phyloP scores from a whole-genome alignment of 2,113 vertebrate genomes.

The Arvicanthis niloticus region DNA sequence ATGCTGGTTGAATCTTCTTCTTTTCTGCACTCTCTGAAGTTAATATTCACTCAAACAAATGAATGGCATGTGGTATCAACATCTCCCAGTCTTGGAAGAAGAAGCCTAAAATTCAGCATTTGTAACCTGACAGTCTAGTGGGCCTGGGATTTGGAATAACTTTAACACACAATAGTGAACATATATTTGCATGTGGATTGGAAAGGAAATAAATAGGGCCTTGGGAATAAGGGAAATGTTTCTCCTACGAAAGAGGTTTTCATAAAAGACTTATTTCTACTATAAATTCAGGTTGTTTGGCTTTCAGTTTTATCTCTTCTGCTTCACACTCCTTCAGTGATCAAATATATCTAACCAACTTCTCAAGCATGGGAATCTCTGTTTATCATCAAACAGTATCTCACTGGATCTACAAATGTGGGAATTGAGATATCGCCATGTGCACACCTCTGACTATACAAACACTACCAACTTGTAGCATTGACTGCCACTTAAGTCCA shows the following conservation, averaged over 20 bases:
- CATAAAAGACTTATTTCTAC: not conserved
- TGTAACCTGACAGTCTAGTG: not conserved
- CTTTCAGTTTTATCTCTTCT: conserved; percentile 50
- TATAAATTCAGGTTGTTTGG: conserved; percentile 4
- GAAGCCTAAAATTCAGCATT: conserved; percentile 23
- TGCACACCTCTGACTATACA: conserved; percentile 48
- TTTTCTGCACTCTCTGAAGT: conserved; percentile 36
- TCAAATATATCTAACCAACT: not conserved
- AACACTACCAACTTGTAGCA: conserved; percentile 40
- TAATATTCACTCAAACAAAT: conserved; percentile 40
- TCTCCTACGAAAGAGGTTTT: conserved; percentile 35
- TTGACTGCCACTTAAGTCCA: conserved; percentile 55
- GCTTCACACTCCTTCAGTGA: conserved; percentile 14
- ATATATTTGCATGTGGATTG: conserved; percentile 44
- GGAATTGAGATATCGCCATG: not conserved
- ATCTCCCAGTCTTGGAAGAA: conserved; percentile 6
- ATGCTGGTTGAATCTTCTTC: not conserved
- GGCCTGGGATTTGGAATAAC: conserved; percentile 8
- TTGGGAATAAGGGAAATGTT: conserved; percentile 60
- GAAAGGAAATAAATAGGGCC: not conserved
- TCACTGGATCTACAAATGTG: not conserved
- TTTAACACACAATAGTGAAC: not conserved
- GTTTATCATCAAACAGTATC: conserved; percentile 58
- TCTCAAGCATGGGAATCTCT: conserved; percentile 45
- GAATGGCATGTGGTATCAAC: not conserved